phyloP scores from a whole-genome alignment of 2,888 invertebrate species.

The Megastigmus dorsalis region DNA sequence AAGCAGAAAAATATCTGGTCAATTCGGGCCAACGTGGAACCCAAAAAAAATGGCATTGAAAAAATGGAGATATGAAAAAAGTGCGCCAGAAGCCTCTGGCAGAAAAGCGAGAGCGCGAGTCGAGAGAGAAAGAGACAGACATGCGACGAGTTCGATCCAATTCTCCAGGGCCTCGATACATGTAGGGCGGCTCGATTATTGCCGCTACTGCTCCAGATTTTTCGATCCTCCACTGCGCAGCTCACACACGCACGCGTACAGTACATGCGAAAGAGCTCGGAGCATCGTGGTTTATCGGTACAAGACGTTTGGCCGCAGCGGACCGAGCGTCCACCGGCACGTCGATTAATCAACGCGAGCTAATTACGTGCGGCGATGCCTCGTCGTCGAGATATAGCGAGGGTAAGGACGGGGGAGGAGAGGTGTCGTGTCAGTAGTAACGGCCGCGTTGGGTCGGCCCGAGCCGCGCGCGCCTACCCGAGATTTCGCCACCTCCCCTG shows the following conservation, averaged over 20 bases:
- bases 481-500: no score
- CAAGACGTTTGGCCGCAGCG: no score
- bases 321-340: no score
- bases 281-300: no score
- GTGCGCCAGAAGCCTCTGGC: background rate
- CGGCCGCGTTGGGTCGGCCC: slow-evolving; percentile 5
- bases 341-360: background rate
- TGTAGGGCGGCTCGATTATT: background rate
- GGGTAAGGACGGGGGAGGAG: no score
- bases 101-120: background rate
- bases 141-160: slow-evolving; percentile 14
- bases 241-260: background rate
- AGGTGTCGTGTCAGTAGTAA: slow-evolving; percentile 1
- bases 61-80: slow-evolving; percentile 34
- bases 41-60: no score
- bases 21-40: slow-evolving; percentile 4
- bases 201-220: background rate
- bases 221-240: background rate
- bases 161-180: slow-evolving; percentile 2
- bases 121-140: background rate
- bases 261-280: background rate
- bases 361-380: slow-evolving; percentile 3
- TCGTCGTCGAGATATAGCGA: no score
- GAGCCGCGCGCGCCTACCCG: no score
- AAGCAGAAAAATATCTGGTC: background rate